A percentile compares a stretch with the other conserved stretches of the same genome.
These are phyloP conservation scores for Morus bassanus DNA, from an alignment of 2,797 vertebrate species.

Conservation along the genomic window DNA sequence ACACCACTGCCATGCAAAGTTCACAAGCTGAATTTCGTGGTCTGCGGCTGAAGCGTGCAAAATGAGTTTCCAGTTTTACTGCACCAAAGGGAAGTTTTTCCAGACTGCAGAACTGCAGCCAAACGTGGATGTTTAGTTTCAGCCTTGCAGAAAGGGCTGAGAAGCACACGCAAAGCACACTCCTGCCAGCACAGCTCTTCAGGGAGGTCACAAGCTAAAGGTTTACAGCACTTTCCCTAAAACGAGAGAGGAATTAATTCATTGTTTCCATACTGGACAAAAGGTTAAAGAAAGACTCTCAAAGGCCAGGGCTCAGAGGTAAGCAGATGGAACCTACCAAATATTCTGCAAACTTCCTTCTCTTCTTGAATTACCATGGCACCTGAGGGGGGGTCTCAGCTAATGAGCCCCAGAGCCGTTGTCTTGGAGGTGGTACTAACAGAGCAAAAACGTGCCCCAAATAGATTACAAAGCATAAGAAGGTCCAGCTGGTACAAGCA, in stretches of 20 bases:
- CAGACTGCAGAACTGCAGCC: background rate
- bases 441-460: background rate
- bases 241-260: background rate
- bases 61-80: conserved; percentile 27
- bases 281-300: conserved; percentile 14
- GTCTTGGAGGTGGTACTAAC: background rate
- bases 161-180: background rate
- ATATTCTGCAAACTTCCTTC: background rate
- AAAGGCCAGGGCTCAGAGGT: background rate
- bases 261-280: background rate
- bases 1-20: background rate
- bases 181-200: background rate
- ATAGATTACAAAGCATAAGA: background rate
- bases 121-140: conserved; percentile 17
- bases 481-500: background rate
- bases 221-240: background rate
- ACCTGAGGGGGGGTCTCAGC: background rate
- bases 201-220: conserved; percentile 2
- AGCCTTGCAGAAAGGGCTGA: conserved; percentile 17
- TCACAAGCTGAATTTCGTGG: background rate
- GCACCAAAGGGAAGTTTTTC: conserved; percentile 7
- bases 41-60: background rate
- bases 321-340: background rate
- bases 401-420: background rate
- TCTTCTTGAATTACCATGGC: background rate